Evolutionary conservation across 1,140 invertebrate species (phyloP).

Genomic region (Drosophila ananassae): DNA sequence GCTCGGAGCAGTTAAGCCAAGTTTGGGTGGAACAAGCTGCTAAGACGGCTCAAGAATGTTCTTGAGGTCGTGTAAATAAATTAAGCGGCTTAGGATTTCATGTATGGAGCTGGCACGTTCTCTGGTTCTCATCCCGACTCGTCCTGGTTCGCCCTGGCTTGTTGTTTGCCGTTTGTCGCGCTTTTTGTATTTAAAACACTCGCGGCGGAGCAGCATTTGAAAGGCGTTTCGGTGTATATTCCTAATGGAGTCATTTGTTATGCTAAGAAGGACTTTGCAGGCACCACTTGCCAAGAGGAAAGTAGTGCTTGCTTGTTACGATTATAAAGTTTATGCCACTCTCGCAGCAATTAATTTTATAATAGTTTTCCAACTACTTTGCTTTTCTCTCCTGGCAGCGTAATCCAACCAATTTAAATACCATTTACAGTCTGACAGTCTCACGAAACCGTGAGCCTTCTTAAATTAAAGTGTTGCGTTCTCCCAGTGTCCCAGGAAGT

Average conservation of each 20-base stretch:
- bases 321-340: slow-evolving; percentile 2
- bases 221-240: background rate
- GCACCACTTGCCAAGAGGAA: background rate
- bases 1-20: slow-evolving; percentile 51
- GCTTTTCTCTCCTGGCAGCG: background rate
- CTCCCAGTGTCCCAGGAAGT: slow-evolving; percentile 8
- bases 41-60: slow-evolving; percentile 36
- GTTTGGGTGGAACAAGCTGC: slow-evolving; percentile 27
- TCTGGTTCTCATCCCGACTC: background rate
- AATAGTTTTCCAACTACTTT: slow-evolving; percentile 6
- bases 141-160: slow-evolving; percentile 19
- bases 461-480: slow-evolving; percentile 11
- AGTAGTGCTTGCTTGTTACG: background rate
- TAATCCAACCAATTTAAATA: slow-evolving; percentile 9
- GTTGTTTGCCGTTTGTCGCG: slow-evolving; percentile 30
- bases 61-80: slow-evolving; percentile 40
- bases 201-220: slow-evolving; percentile 10
- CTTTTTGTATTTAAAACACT: slow-evolving; percentile 54
- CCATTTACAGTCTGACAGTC: background rate
- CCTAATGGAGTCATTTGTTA: slow-evolving; percentile 39
- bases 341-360: slow-evolving; percentile 4
- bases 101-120: slow-evolving; percentile 6
- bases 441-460: background rate
- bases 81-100: slow-evolving; percentile 52
- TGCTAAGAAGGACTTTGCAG: background rate